phyloP scores from a whole-genome alignment of 2,888 invertebrate species.

The Tipula helvola region DNA sequence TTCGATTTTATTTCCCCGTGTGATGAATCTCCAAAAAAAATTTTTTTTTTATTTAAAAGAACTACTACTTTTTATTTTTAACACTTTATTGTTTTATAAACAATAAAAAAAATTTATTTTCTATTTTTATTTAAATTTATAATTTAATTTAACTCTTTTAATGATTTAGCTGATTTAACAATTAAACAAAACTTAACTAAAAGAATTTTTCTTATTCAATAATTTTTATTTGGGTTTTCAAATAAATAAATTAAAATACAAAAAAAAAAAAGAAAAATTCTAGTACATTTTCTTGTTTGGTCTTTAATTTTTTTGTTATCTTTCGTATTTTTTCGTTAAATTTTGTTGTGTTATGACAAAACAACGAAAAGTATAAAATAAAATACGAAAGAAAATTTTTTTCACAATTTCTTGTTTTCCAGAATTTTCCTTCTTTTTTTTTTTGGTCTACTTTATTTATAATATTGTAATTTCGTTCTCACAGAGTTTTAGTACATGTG shows the following conservation, averaged over 20 bases:
- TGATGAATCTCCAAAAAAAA: not conserved
- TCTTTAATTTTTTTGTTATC: not conserved
- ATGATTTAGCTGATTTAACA: not conserved
- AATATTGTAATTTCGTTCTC: not conserved
- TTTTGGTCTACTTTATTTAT: not conserved
- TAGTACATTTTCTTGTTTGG: not conserved
- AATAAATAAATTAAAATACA: not conserved
- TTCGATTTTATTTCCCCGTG: not conserved
- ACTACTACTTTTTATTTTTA: not conserved
- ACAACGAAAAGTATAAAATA: not conserved
- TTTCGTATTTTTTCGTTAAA: not conserved
- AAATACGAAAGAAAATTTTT: not conserved
- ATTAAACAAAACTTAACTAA: not conserved
- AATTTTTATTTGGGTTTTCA: not conserved
- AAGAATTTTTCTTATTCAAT: not conserved
- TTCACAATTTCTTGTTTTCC: not conserved
- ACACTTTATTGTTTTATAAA: not conserved
- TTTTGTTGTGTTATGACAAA: not conserved
- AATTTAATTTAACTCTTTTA: not conserved
- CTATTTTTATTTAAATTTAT: not conserved
- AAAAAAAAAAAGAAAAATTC: not conserved
- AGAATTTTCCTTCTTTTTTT: not conserved
- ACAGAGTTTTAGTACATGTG: not conserved
- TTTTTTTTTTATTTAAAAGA: not conserved
- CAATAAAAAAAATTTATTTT: not conserved